phyloP scores from a whole-genome alignment of 2,113 vertebrate genomes.

The Percopsis transmontana region DNA sequence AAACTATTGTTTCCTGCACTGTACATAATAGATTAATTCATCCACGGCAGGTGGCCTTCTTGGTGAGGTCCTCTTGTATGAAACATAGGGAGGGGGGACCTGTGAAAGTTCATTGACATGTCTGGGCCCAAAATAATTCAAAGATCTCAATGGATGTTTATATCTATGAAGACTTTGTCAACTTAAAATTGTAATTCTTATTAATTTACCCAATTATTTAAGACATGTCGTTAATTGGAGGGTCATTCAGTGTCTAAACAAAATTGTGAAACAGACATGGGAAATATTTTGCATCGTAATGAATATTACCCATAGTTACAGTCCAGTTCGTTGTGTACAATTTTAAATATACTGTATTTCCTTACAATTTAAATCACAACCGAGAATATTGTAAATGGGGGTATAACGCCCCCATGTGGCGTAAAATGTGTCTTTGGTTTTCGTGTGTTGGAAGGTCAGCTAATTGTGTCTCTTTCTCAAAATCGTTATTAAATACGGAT shows the following conservation, averaged over 20 bases:
- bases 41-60: conserved; percentile 65
- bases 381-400: neutral
- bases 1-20: conserved; percentile 57
- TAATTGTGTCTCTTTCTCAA: neutral
- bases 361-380: too few species aligned
- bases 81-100: conserved; percentile 49
- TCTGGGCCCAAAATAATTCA: conserved; percentile 30
- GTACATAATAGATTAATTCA: conserved; percentile 41
- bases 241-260: too few species aligned
- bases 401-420: conserved; percentile 36
- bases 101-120: conserved; percentile 33
- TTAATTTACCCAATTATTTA: too few species aligned
- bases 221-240: too few species aligned
- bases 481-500: too few species aligned
- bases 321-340: neutral
- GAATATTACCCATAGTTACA: neutral
- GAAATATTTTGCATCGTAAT: too few species aligned
- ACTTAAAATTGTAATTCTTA: too few species aligned
- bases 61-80: conserved; percentile 63
- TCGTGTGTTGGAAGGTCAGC: neutral
- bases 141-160: conserved; percentile 23
- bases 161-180: conserved; percentile 25
- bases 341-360: too few species aligned
- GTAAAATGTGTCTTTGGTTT: neutral
- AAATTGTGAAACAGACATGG: too few species aligned